These are phyloP conservation scores for Eristalinus aeneus DNA, from an alignment of 2,888 invertebrate genomes.

Conservation along the genomic window DNA sequence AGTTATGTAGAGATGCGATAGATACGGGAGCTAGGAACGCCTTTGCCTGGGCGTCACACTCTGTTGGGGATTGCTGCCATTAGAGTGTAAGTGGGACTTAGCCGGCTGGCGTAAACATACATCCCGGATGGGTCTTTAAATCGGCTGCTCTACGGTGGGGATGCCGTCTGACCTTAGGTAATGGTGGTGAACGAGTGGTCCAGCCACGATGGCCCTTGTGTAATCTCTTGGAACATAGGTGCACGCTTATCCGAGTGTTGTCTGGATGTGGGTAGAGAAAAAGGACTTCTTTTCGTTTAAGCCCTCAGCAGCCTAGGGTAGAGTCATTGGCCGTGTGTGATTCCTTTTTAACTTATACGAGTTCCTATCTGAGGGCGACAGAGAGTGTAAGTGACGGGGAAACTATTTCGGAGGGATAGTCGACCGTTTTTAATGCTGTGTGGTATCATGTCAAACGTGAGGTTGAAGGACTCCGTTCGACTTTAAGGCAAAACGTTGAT, in stretches of 20 bases:
- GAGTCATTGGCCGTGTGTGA: not conserved
- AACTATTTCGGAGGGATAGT: no score
- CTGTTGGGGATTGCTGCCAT: conserved; percentile 18
- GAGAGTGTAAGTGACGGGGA: not conserved
- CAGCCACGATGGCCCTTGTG: not conserved
- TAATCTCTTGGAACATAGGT: not conserved
- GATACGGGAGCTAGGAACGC: conserved; percentile 18
- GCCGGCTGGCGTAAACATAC: not conserved
- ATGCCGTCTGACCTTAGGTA: not conserved
- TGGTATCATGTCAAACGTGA: no score
- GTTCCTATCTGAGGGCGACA: not conserved
- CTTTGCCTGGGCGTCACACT: conserved; percentile 12
- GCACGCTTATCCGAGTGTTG: not conserved
- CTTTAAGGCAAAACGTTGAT: no score
- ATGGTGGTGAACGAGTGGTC: not conserved
- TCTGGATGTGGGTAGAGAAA: not conserved
- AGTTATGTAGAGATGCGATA: conserved; percentile 14
- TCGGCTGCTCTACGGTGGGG: not conserved
- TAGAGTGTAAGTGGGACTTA: conserved; percentile 33
- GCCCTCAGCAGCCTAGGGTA: not conserved
- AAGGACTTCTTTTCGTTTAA: not conserved
- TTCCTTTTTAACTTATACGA: not conserved
- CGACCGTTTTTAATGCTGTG: no score
- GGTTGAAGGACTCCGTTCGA: no score
- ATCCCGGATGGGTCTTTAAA: conserved; percentile 7